These are phyloP conservation scores for Paracanthobrama guichenoti DNA, from an alignment of 2,113 vertebrate species.

Conservation along the genomic window DNA sequence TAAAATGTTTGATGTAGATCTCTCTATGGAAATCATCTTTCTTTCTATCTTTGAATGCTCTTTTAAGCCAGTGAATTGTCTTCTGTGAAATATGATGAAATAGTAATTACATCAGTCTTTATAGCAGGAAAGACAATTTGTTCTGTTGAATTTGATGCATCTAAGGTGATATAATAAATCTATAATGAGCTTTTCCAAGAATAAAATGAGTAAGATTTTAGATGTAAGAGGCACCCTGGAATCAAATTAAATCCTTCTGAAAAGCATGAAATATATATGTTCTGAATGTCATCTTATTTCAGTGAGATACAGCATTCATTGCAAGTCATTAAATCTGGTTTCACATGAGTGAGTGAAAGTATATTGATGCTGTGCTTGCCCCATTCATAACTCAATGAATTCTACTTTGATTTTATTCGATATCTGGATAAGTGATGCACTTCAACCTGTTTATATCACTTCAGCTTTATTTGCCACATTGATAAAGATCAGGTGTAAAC, in stretches of 20 bases:
- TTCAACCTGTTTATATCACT: not conserved
- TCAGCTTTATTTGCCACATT: not conserved
- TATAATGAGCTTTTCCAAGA: conserved; percentile 14
- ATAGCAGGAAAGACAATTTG: not conserved
- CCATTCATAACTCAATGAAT: not conserved
- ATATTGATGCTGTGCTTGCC: not conserved
- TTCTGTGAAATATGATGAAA: not conserved
- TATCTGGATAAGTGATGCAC: not conserved
- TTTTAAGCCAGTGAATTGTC: not conserved
- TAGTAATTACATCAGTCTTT: not conserved
- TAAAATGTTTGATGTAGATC: not conserved
- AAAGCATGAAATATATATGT: no score
- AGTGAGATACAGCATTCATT: not conserved
- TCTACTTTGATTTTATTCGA: not conserved
- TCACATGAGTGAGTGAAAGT: not conserved
- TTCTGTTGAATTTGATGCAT: conserved; percentile 19
- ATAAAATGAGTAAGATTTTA: conserved; percentile 36
- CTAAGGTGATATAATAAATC: conserved; percentile 30
- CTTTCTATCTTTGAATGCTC: not conserved
- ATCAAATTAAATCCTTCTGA: conserved; percentile 46
- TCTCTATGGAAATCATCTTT: not conserved
- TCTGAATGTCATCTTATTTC: not conserved
- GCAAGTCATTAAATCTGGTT: not conserved
- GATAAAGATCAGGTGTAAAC: not conserved
- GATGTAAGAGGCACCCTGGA: conserved; percentile 39